Conservation (phyloP, 2,888 invertebrate genomes). For the Stenolophus ochropezus region DNA sequence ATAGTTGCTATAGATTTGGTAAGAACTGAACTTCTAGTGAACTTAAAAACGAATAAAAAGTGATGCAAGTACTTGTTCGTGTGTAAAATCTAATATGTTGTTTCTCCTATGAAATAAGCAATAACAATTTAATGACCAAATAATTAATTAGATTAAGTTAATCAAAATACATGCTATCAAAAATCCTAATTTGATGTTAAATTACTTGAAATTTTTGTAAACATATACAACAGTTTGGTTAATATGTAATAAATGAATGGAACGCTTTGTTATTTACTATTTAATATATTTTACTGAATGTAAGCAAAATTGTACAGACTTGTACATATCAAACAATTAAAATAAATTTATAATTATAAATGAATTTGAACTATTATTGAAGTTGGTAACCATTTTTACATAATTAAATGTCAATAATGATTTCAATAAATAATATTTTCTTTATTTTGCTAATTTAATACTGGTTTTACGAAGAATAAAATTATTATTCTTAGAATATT, state of each 20-base stretch:
- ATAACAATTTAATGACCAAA: constrained; percentile 43
- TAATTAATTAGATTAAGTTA: constrained; percentile 43
- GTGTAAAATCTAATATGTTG: background rate
- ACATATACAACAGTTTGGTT: constrained; percentile 25
- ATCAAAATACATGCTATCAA: constrained; percentile 29
- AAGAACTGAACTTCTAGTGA: constrained; percentile 9
- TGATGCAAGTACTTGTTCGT: constrained; percentile 33
- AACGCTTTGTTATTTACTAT: constrained; percentile 41
- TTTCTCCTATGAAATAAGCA: constrained; percentile 41
- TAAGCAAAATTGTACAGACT: constrained; percentile 58
- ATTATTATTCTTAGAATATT: too few relatives aligned
- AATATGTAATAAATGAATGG: constrained; percentile 34
- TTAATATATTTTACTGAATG: constrained; percentile 47
- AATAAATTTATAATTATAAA: constrained; percentile 60
- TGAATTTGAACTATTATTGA: constrained; percentile 20
- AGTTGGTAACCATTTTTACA: background rate
- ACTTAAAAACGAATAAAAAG: constrained; percentile 25
- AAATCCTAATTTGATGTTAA: constrained; percentile 11
- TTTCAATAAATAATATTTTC: constrained; percentile 13
- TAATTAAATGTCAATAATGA: background rate
- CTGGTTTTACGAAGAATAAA: too few relatives aligned
- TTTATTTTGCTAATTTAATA: too few relatives aligned
- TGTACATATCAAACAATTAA: constrained; percentile 60
- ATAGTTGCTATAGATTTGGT: constrained; percentile 31
- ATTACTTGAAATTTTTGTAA: constrained; percentile 33